Conservation (phyloP, 2,888 invertebrate genomes). For the Labia minor region DNA sequence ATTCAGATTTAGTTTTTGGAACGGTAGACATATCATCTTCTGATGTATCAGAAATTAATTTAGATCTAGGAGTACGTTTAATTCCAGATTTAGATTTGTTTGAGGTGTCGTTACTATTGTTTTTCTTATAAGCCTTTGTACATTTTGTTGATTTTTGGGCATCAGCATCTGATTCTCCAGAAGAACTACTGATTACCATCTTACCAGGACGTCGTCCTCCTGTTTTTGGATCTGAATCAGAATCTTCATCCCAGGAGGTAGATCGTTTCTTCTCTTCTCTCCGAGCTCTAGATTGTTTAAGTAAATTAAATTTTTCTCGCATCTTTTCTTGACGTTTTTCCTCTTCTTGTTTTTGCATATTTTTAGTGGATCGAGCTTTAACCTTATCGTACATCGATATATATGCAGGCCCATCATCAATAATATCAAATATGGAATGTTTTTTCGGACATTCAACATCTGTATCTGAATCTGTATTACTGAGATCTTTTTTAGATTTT, state of each 20-base stretch:
- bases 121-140: constrained; percentile 24
- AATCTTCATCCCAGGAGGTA: constrained; percentile 79
- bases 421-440: constrained; percentile 84
- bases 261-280: constrained; percentile 82
- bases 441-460: too few relatives aligned
- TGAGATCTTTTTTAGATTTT: constrained; percentile 31
- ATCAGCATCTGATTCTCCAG: constrained; percentile 30
- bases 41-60: constrained; percentile 68
- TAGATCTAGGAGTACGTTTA: constrained; percentile 38
- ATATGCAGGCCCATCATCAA: constrained; percentile 79
- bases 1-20: constrained; percentile 25
- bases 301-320: constrained; percentile 77
- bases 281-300: constrained; percentile 78
- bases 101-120: background rate
- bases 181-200: constrained; percentile 44
- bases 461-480: constrained; percentile 39
- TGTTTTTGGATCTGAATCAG: constrained; percentile 46
- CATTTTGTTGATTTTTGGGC: constrained; percentile 20
- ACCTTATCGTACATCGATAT: constrained; percentile 98
- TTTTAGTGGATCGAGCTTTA: constrained; percentile 85
- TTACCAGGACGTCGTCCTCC: constrained; percentile 41
- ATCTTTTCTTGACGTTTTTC: constrained; percentile 76
- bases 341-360: constrained; percentile 84
- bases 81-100: background rate
- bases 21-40: constrained; percentile 42